Conservation (phyloP, 1,140 invertebrate genomes). For the Drosophila sturtevanti region DNA sequence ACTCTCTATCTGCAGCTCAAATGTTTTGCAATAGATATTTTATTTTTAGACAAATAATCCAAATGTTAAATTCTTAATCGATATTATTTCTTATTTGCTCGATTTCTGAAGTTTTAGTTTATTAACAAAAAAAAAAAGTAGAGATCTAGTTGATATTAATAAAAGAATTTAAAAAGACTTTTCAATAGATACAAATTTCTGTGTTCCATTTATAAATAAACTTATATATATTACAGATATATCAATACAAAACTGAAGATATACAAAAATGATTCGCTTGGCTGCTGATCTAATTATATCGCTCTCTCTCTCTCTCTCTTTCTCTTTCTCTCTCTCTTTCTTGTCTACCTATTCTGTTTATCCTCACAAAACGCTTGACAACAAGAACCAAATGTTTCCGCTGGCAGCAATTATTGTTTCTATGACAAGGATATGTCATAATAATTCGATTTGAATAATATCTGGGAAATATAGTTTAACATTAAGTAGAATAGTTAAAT, state of each 20-base stretch:
- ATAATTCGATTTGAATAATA: not conserved
- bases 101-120: not conserved
- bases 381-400: not conserved
- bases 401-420: not conserved
- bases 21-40: too few relatives aligned
- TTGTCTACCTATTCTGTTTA: not conserved
- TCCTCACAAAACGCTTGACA: not conserved
- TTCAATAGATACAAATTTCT: not conserved
- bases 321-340: not conserved
- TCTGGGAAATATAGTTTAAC: not conserved
- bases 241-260: not conserved
- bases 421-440: not conserved
- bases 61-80: too few relatives aligned
- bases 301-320: not conserved
- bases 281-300: constrained; percentile 2
- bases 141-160: too few relatives aligned
- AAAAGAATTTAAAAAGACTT: not conserved
- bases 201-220: not conserved
- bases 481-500: not conserved
- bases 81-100: not conserved
- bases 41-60: too few relatives aligned
- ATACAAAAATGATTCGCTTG: not conserved
- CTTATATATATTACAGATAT: not conserved
- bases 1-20: too few relatives aligned
- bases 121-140: too few relatives aligned